Evolutionary conservation across 2,113 vertebrate genomes (phyloP), one percentile per base, ranked within the genome.

Genomic region (Lophura nycthemera): DNA sequence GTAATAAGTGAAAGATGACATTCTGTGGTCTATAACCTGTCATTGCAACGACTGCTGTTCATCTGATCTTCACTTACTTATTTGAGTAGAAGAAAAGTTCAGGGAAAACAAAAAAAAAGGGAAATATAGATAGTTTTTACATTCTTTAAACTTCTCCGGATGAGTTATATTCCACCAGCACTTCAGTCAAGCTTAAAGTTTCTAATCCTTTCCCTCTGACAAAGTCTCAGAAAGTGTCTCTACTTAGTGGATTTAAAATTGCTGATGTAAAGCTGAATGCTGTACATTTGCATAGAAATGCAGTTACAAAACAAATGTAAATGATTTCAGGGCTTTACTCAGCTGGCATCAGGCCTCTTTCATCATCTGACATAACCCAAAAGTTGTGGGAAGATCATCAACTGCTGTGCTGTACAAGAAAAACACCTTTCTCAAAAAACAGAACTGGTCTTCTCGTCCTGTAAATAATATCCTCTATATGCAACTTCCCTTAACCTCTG

Each of bases 271-370:
- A 96, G 63, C 93, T 0, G 2, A 92, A 70, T 90, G 87, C 34
- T 84, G 34, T 29, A 73, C 2, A 94, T 95, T 96, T 96, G 73
- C 95, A 95, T 91, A 71, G 85, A 95, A 94, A 95, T 94, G 74
- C 70, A 47, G 88, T 95, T 95, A 93, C 87, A 91, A 95, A 96
- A 96, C 91, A 95, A 94, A 96, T 95, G 87, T 85, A 96, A 95
- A 96, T 95, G 0, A 81, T 85, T 81, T 64, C 40, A 88, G 47
- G 25, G 16, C 56, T 96, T 89, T 64, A 47, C 19, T 30, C 25
- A n/a, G 82, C 57, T 70, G 63, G 4, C 34, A 56, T 67, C 61
- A 86, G 42, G 36, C 34, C 18, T 70, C 80, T 91, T 29, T 78
- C 43, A 54, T 59, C 48, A 30, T 88, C 34, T 91, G 61, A 60